Evolutionary conservation across 2,888 invertebrate genomes (phyloP), one percentile per base, ranked within the genome.

Genomic region (Lochmaea capreae): DNA sequence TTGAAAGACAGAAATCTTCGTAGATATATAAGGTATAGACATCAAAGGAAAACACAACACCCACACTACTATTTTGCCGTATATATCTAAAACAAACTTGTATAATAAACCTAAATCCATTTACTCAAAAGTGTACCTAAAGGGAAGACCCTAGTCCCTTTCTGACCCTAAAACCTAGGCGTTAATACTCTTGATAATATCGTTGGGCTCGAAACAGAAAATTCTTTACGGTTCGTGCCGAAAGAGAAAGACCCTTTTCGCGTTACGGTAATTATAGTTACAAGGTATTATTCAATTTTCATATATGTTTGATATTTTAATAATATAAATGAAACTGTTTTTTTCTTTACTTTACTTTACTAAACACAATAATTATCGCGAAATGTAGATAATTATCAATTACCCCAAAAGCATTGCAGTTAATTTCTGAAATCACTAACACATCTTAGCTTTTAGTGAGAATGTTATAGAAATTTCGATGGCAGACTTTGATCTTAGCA

Each of bases 401-500:
- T 74, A 69, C 16, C 67, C 63, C 70, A 67, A 63, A 52, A 59
- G 65, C 74, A 65, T 22, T 26, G 58, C 76, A 74, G 67, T 72
- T 74, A 77, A 78, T 77, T 78, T 76, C 68, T 63, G 75, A 75
- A 78, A 77, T 78, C 75, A 71, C 74, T 42, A 33, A 74, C 65
- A 73, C 74, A 73, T 74, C 74, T 77, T 71, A 77, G 69, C 71
- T 76, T 73, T 77, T 71, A 77, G 71, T 68, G 65, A 46, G 71
- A 65, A 65, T 11, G 58, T 65, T 67, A 71, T 77, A 78, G 78
- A 80, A 8, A 79, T 80, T 80, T 81, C 71, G 76, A 71, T 74
- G 77, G 76, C 77, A 79, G 79, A 79, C 83, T 81, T 81, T 83
- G 83, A 82, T 82, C 83, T 82, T 78, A 79, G 80, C 80, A 84